A percentile compares a stretch with the other conserved stretches of the same genome.
These are phyloP conservation scores for Doryteuthis pealeii DNA, from an alignment of 1,140 invertebrate genomes.

Conservation along the genomic window DNA sequence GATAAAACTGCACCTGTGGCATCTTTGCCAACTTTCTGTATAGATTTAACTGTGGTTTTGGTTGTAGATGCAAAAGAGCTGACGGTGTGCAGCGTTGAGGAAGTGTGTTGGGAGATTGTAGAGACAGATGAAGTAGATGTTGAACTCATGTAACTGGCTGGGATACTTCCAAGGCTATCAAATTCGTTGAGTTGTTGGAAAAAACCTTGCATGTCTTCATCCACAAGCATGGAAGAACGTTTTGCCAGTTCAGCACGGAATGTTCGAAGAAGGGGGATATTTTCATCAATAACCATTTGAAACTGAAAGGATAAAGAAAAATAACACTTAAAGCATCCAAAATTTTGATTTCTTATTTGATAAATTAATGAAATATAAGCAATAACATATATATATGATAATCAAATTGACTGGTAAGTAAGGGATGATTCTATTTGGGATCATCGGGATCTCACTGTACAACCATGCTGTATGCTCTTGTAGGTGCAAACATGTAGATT, in stretches of 20 bases:
- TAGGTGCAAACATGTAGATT: too few species aligned
- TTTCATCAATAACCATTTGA: conserved; percentile 49
- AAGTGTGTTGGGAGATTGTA: neutral
- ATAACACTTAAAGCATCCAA: neutral
- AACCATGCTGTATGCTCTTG: too few species aligned
- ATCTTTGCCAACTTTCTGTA: neutral
- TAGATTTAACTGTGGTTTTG: neutral
- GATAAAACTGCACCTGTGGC: neutral
- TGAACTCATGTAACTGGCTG: conserved; percentile 24
- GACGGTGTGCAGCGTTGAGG: neutral
- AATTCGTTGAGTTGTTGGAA: conserved; percentile 49
- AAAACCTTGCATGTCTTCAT: conserved; percentile 54
- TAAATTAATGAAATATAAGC: too few species aligned
- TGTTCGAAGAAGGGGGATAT: conserved; percentile 51
- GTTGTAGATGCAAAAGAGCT: neutral
- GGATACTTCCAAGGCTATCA: conserved; percentile 42
- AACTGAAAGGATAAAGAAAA: conserved; percentile 36
- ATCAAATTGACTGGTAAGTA: too few species aligned
- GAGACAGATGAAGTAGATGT: conserved; percentile 7
- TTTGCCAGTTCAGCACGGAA: conserved; percentile 56
- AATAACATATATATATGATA: too few species aligned
- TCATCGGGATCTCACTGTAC: too few species aligned
- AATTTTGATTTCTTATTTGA: too few species aligned
- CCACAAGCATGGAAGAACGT: conserved; percentile 51
- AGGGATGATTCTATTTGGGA: too few species aligned